Conservation (phyloP, 2,888 invertebrate genomes). For the Caenorhabditis japonica region DNA sequence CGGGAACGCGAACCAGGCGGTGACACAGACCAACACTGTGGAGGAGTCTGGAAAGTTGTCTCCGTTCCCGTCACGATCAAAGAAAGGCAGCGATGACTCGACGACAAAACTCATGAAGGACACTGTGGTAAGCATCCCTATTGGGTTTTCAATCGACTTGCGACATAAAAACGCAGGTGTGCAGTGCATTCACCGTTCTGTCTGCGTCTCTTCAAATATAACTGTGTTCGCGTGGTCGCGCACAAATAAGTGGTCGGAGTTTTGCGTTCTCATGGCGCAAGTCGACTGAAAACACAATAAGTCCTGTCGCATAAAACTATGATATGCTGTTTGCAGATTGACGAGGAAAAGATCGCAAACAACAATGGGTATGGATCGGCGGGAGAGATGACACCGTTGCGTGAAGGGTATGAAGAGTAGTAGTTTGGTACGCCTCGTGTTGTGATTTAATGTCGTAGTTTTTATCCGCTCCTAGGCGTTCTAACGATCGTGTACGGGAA, state of each 20-base stretch:
- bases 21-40: conserved; percentile 40
- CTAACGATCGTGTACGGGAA: no score
- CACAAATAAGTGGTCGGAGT: no score
- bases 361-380: conserved; percentile 53
- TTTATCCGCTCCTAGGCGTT: no score
- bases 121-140: conserved; percentile 27
- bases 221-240: no score
- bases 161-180: neutral
- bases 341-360: conserved; percentile 48
- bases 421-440: conserved; percentile 17
- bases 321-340: conserved; percentile 32
- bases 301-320: conserved; percentile 1
- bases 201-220: no score
- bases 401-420: conserved; percentile 44
- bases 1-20: conserved; percentile 39
- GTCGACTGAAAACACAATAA: no score
- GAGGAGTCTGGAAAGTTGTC: conserved; percentile 47
- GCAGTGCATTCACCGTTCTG: no score
- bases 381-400: conserved; percentile 49
- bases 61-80: conserved; percentile 52
- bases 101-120: conserved; percentile 59
- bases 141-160: neutral
- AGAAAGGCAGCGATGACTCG: conserved; percentile 64
- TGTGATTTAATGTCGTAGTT: no score
- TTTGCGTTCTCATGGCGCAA: no score